These are phyloP conservation scores for Salvelinus fontinalis DNA, from an alignment of 2,113 vertebrate species.

Conservation along the genomic window DNA sequence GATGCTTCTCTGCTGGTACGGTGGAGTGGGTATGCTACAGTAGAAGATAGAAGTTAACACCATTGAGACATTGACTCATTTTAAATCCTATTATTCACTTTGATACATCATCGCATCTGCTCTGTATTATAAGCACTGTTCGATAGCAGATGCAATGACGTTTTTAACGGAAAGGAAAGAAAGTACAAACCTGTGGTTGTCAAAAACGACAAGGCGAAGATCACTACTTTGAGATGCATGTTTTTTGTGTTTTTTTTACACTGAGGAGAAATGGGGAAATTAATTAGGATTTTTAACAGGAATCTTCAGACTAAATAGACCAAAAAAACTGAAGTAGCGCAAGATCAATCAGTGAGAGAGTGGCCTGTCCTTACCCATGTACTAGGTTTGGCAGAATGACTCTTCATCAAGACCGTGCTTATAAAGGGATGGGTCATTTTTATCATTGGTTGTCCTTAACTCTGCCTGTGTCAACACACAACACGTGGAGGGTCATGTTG, in stretches of 20 bases:
- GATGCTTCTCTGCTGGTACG: conserved; percentile 52
- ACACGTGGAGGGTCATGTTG: conserved; percentile 79
- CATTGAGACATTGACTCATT: no score
- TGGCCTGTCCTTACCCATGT: conserved; percentile 42
- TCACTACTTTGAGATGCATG: conserved; percentile 56
- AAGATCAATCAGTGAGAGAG: conserved; percentile 20
- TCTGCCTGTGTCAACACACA: conserved; percentile 79
- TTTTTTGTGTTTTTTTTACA: conserved; percentile 34
- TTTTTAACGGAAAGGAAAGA: not conserved
- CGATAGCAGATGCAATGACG: not conserved
- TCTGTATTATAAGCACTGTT: not conserved
- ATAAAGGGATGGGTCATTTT: conserved; percentile 66
- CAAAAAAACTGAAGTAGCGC: not conserved
- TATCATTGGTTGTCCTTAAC: conserved; percentile 73
- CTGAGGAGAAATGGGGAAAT: conserved; percentile 47
- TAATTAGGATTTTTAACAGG: not conserved
- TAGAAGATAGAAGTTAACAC: not conserved
- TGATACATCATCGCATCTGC: no score
- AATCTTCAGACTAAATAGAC: not conserved
- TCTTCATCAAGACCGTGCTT: conserved; percentile 55
- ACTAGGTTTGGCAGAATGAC: conserved; percentile 39
- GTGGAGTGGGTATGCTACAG: conserved; percentile 63
- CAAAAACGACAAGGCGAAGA: conserved; percentile 54
- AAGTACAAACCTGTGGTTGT: conserved; percentile 63
- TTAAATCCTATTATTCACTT: no score